Conservation (phyloP, 2,797 vertebrate species). For the Parambassis ranga region DNA sequence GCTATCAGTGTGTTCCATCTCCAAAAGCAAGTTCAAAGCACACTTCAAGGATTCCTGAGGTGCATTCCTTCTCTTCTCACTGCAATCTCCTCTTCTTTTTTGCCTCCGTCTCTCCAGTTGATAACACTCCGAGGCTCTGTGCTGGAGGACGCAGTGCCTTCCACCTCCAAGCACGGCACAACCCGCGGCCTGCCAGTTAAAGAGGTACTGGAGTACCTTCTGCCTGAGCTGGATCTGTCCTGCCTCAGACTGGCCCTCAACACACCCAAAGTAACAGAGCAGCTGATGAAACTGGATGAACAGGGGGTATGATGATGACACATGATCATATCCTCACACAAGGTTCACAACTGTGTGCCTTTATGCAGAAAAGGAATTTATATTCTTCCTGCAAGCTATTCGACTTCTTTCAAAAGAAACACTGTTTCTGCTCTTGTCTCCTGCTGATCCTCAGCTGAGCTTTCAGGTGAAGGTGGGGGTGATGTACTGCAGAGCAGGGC, state of each 20-base stretch:
- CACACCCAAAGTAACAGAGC: conserved; percentile 96
- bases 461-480: conserved; percentile 97
- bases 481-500: conserved; percentile 95
- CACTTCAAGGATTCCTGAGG: conserved; percentile 40
- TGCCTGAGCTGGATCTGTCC: conserved; percentile 92
- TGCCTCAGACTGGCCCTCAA: conserved; percentile 94
- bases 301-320: conserved; percentile 85
- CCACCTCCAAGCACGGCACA: conserved; percentile 93
- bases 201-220: conserved; percentile 92
- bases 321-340: too few relatives aligned
- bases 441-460: conserved; percentile 84
- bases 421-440: background rate
- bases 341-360: background rate
- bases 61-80: conserved; percentile 27
- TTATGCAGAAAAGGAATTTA: background rate
- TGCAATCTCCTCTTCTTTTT: conserved; percentile 4
- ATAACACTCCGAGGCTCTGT: conserved; percentile 91
- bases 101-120: conserved; percentile 75
- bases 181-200: conserved; percentile 91
- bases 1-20: conserved; percentile 34
- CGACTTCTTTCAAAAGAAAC: background rate
- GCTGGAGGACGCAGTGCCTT: conserved; percentile 92
- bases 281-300: conserved; percentile 97
- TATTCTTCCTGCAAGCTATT: background rate
- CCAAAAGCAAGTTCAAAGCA: conserved; percentile 33